phyloP scores from a whole-genome alignment of 2,888 invertebrate genomes.

The Eupithecia exiguata region DNA sequence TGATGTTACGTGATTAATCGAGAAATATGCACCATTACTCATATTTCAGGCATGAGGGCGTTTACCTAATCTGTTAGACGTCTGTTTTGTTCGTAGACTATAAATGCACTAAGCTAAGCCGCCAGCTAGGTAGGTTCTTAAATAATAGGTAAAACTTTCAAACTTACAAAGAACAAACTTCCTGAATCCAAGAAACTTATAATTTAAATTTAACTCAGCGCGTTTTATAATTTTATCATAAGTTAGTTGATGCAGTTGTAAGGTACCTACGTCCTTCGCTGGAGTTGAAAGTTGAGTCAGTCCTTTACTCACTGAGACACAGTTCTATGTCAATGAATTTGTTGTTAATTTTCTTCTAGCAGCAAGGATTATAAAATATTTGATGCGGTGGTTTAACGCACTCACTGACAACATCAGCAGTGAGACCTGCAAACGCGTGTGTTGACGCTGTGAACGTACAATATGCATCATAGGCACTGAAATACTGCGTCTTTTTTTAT shows the following conservation, averaged over 20 bases:
- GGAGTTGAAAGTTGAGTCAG: not conserved
- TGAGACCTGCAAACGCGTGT: not conserved
- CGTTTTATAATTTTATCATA: conserved; percentile 14
- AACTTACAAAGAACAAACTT: conserved; percentile 1
- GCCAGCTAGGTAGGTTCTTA: not conserved
- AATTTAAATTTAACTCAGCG: conserved; percentile 5
- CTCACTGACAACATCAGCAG: not conserved
- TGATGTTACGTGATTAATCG: not conserved
- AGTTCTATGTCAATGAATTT: conserved; percentile 55
- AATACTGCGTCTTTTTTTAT: too few relatives aligned
- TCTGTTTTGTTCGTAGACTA: not conserved
- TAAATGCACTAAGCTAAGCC: not conserved
- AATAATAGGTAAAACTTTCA: not conserved
- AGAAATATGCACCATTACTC: not conserved
- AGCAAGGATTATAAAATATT: not conserved
- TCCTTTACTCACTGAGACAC: conserved; percentile 17
- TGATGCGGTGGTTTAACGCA: not conserved
- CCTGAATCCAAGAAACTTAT: conserved; percentile 1
- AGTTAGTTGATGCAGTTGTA: conserved; percentile 1
- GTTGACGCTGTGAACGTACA: not conserved
- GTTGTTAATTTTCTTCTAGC: conserved; percentile 56
- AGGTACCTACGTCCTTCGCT: not conserved
- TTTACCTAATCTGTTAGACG: not conserved
- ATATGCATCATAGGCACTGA: not conserved
- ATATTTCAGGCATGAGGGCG: too few relatives aligned